Base-by-base conservation (phyloP, 2,888 invertebrate species). In the Neuroscelio doddi region DNA sequence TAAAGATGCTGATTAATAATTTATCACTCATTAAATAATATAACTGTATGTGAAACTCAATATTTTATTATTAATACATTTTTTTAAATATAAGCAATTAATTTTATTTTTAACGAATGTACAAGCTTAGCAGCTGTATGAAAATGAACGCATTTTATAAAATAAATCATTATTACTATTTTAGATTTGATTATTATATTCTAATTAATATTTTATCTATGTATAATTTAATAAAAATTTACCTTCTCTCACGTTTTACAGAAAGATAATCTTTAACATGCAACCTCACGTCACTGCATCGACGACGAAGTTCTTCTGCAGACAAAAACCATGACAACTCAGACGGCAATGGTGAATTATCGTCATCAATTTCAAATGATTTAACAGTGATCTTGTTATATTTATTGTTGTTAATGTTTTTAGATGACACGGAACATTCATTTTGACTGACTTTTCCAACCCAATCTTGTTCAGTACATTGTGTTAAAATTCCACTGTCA, bases 401-500 rank as follows among this genome's bases (percentile, higher is more conserved):
- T 26, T 51, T 39, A 17, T 34, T 39, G 3, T 46, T 51, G 7
- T 56, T 51, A 1, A 50, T 30, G 8, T 41, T 14, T 9, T 5
- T 26, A 4, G 45, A 14, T 29, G 41, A 34, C 30, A 15, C 38
- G 16, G 52, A 61, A 62, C 61, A 65, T 32, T 68, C 65, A 12
- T 66, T 34, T 26, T 59, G 49, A 16, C 30, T 64, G 10, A 32
- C 0, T 24, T 10, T 16, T 44, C 14, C 9, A 8, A 8, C 29
- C 32, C 62, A 42, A 58, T 56, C 64, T 51, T 75, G 73, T 69
- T 80, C 79, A 21, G 64, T 56, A 68, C 83, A 83, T 66, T 81
- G 79, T 61, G 76, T 78, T 66, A 82, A 62, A 42, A 66, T 74
- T 16, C 73, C 80, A 50, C 73, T 78, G 65, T 81, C 77, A 72